A percentile compares a stretch with the other conserved stretches of the same genome.
Conservation (phyloP, 2,113 vertebrate genomes). For the Oenanthe melanoleuca region DNA sequence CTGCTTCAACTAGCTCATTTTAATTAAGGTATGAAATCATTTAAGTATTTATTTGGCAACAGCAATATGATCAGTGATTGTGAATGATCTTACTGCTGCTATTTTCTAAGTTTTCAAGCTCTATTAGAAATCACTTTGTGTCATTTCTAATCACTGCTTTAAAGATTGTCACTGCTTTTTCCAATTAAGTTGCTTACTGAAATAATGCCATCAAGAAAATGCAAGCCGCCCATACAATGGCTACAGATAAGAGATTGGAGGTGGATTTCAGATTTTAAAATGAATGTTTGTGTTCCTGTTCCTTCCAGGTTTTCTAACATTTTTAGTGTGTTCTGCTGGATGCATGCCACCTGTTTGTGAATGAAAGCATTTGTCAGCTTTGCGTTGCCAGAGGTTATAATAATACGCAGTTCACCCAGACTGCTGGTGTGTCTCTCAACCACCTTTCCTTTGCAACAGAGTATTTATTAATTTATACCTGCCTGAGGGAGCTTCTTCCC, state of each 20-base stretch:
- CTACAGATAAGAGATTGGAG: neutral
- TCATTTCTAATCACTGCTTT: neutral
- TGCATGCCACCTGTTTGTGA: neutral
- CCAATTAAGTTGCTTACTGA: neutral
- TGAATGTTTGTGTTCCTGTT: neutral
- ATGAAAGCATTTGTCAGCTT: neutral
- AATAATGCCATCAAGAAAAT: neutral
- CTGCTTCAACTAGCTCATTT: neutral
- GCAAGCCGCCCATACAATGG: neutral
- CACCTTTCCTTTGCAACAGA: neutral
- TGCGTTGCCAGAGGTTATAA: neutral
- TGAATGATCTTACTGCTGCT: neutral
- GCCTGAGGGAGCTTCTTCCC: constrained; percentile 2
- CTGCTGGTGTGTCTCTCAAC: neutral
- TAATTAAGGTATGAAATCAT: neutral
- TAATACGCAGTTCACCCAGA: neutral
- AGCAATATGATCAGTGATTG: neutral
- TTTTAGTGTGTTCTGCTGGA: neutral
- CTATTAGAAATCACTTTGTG: neutral
- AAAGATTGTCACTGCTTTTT: neutral
- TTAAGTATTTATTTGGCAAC: neutral
- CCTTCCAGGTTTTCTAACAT: neutral
- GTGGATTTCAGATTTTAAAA: neutral
- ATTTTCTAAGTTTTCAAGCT: neutral
- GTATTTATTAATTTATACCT: neutral